Conservation (phyloP, 2,888 invertebrate genomes). For the Ganaspis brasiliensis region DNA sequence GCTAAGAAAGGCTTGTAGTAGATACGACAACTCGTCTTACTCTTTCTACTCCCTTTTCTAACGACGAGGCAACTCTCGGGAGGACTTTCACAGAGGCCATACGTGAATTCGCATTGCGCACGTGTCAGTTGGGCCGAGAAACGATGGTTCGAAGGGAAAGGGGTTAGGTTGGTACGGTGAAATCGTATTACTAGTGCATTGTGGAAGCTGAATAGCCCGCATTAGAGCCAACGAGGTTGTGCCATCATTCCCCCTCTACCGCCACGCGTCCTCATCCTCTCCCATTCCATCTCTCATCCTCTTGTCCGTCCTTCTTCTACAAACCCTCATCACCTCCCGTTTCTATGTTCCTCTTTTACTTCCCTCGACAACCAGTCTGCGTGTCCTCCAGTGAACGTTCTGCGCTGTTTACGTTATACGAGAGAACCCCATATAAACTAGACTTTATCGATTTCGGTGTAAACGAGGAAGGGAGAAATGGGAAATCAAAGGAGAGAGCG, state of each 20-base stretch:
- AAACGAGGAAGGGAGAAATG: conserved; percentile 57
- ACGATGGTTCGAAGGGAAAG: conserved; percentile 24
- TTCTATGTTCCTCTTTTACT: conserved; percentile 53
- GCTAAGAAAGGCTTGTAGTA: conserved; percentile 33
- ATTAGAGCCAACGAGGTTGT: conserved; percentile 78
- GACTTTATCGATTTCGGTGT: conserved; percentile 66
- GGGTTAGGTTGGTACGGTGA: conserved; percentile 68
- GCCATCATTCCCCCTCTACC: conserved; percentile 60
- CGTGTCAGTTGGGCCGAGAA: conserved; percentile 52
- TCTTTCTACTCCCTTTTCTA: conserved; percentile 34
- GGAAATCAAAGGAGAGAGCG: conserved; percentile 50
- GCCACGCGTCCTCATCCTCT: conserved; percentile 55
- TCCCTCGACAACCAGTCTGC: conserved; percentile 50
- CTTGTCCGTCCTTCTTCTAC: conserved; percentile 45
- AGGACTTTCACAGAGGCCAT: conserved; percentile 52
- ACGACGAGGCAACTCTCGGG: conserved; percentile 50
- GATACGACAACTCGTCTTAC: conserved; percentile 32
- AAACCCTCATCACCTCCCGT: conserved; percentile 50
- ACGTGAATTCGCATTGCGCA: conserved; percentile 59
- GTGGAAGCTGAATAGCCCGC: conserved; percentile 78
- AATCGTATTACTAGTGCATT: conserved; percentile 80
- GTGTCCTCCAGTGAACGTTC: conserved; percentile 58
- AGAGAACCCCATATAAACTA: conserved; percentile 49
- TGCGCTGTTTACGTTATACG: conserved; percentile 67
- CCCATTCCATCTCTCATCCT: conserved; percentile 54